Base-by-base conservation (phyloP, 2,113 vertebrate genomes). In the Pituophis catenifer region DNA sequence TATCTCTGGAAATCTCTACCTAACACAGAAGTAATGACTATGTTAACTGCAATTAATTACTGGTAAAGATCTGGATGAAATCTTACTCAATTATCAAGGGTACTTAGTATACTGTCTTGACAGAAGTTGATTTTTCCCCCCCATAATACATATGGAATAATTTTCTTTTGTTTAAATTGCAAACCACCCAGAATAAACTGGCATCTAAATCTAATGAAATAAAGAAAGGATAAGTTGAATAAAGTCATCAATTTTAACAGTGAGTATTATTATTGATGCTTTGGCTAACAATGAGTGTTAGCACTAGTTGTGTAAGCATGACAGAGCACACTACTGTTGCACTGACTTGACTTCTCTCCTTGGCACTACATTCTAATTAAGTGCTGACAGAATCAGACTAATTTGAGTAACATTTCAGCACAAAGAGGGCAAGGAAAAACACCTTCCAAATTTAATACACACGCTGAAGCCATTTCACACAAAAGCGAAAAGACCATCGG, bases 1-100 rank as follows among this genome's bases (percentile, higher is more conserved):
- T 96, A 87, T 95, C 93, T 92, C 89, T 94, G 88, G 87, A 93
- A 94, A 95, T 94, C 81, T 88, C 94, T 92, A 86, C 88, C 90
- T 90, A 91, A 96, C 54, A 50, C 4, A 21, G 89, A 94, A 95
- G 93, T 3, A 0, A 65, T 89, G 93, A 94, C 89, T 48, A 62
- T 94, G 44, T 85, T 93, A 91, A 94, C 44, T 26, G 58, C 58
- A 92, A 24, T 19, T 94, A 24, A 89, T 88, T 50, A 62, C 91
- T 38, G 85, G 48, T 81, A 91, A 93, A 91, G 86, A 11, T 95
- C 48, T 91, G 70, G 93, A 94, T 92, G 88, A 95, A 93, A 48
- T 81, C 92, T 52, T 57, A 94, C n/a, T 13, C 52, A 23, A 54
- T 62, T 91, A 87, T 93, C 91, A 95, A 89, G 44, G 26, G 8